phyloP scores from a whole-genome alignment of 2,888 invertebrate species.

The Orchesella flavescens region DNA sequence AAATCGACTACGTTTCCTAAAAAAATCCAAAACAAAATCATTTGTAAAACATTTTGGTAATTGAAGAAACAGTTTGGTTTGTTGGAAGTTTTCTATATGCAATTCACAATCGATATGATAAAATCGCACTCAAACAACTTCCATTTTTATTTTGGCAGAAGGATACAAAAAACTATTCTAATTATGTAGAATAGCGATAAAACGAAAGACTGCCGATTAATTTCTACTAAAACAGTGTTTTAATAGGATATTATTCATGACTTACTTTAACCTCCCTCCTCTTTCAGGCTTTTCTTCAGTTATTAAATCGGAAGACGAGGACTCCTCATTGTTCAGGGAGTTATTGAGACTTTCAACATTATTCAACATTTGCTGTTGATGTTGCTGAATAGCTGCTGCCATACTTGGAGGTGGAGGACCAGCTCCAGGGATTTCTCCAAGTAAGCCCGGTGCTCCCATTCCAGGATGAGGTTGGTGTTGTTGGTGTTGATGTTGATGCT shows the following conservation, averaged over 20 bases:
- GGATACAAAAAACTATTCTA: not conserved
- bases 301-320: constrained; percentile 38
- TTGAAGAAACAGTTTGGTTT: constrained; percentile 30
- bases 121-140: constrained; percentile 64
- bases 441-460: constrained; percentile 63
- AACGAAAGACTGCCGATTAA: not conserved
- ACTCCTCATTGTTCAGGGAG: constrained; percentile 32
- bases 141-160: constrained; percentile 43
- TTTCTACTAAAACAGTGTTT: constrained; percentile 1
- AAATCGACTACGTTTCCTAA: constrained; percentile 69
- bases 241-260: constrained; percentile 15
- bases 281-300: not conserved
- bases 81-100: constrained; percentile 63
- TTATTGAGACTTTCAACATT: constrained; percentile 25
- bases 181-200: constrained; percentile 9
- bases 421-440: constrained; percentile 68
- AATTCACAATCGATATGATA: constrained; percentile 31
- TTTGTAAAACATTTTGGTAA: no score
- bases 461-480: not conserved
- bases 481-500: not conserved
- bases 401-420: constrained; percentile 16
- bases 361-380: constrained; percentile 49
- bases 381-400: constrained; percentile 26
- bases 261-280: constrained; percentile 62
- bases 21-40: not conserved